Evolutionary conservation across 2,888 invertebrate species (phyloP).

Genomic region (Cosmia trapezina): DNA sequence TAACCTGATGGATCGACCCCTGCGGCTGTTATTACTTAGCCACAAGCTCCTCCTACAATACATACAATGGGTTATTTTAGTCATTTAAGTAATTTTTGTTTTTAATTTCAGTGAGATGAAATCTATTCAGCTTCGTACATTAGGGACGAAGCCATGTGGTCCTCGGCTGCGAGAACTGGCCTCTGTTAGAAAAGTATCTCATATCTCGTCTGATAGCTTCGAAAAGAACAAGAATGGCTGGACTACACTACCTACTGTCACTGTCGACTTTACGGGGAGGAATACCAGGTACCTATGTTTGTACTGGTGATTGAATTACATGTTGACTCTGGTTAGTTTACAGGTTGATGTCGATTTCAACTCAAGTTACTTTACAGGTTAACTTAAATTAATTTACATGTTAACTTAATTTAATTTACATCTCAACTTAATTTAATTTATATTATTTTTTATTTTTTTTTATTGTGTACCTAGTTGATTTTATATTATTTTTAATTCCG

Average conservation of each 20-base stretch:
- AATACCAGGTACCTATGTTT: conserved; percentile 56
- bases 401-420: background rate
- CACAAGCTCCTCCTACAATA: too few species aligned
- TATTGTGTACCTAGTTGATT: too few species aligned
- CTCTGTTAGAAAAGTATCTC: conserved; percentile 80
- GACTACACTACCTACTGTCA: conserved; percentile 72
- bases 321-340: background rate
- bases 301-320: conserved; percentile 2
- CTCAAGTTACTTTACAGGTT: background rate
- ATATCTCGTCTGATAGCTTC: conserved; percentile 82
- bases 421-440: background rate
- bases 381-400: background rate
- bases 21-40: background rate
- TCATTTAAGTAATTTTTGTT: background rate
- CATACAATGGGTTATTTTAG: too few species aligned
- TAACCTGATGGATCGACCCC: too few species aligned
- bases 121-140: conserved; percentile 76
- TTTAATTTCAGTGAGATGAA: conserved; percentile 75
- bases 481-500: too few species aligned
- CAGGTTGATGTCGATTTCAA: background rate
- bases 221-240: conserved; percentile 87
- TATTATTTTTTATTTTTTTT: too few species aligned
- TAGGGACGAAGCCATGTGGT: conserved; percentile 68
- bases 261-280: conserved; percentile 73
- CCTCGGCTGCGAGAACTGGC: conserved; percentile 66